Evolutionary conservation across 2,113 vertebrate species (phyloP).

Genomic region (Mungos mungo): DNA sequence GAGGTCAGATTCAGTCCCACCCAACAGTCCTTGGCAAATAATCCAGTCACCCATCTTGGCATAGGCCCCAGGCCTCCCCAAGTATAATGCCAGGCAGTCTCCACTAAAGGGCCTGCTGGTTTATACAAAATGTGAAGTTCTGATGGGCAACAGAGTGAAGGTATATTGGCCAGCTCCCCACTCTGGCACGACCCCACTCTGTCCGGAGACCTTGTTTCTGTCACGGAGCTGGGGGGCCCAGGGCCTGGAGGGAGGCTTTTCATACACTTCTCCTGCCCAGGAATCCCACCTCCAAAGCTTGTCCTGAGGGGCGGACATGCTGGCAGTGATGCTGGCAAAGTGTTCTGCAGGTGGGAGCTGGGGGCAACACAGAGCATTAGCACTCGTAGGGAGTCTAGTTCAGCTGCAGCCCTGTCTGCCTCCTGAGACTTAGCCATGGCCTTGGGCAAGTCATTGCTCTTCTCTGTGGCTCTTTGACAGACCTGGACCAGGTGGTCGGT

Average conservation of each 20-base stretch:
- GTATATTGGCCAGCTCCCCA: constrained; percentile 1
- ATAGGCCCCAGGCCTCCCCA: constrained; percentile 58
- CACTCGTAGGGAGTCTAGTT: neutral
- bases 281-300: neutral
- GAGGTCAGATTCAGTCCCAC: neutral
- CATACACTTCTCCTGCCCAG: neutral
- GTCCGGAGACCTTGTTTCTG: neutral
- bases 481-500: neutral
- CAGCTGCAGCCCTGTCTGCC: neutral
- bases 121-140: constrained; percentile 69
- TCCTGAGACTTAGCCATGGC: neutral
- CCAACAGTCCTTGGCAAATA: neutral
- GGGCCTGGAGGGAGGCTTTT: neutral
- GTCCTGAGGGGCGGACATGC: neutral
- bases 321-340: neutral
- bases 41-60: neutral
- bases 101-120: constrained; percentile 74
- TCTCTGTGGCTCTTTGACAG: neutral
- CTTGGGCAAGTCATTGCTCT: neutral
- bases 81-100: constrained; percentile 67
- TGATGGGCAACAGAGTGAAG: constrained; percentile 61
- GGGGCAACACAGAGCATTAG: neutral
- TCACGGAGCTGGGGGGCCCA: neutral
- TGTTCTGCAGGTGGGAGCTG: neutral
- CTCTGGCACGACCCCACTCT: neutral